Evolutionary conservation across 2,113 vertebrate genomes (phyloP).

Genomic region (Ceratotherium simum): DNA sequence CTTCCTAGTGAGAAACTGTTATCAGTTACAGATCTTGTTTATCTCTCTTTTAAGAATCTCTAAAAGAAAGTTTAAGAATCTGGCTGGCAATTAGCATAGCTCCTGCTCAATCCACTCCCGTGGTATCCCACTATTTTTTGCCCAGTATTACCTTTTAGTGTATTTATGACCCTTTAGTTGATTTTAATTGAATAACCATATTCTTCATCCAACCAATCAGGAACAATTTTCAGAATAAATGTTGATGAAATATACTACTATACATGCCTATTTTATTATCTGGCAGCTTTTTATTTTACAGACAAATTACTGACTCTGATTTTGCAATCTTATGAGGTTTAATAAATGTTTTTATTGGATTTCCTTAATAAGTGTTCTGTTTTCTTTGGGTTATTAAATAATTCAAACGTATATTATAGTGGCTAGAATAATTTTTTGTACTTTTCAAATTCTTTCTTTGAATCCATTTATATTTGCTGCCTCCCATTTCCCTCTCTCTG

Average conservation of each 20-base stretch:
- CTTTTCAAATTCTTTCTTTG: slow-evolving; percentile 22
- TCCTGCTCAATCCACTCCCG: background rate
- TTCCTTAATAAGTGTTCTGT: slow-evolving; percentile 5
- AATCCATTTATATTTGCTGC: background rate
- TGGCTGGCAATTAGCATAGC: background rate
- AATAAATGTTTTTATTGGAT: background rate
- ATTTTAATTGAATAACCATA: slow-evolving; percentile 58
- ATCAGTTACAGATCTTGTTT: background rate
- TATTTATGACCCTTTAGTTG: background rate
- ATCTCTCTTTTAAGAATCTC: background rate
- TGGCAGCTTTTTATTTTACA: background rate
- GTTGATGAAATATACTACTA: background rate
- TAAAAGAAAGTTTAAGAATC: background rate
- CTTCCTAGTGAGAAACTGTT: background rate
- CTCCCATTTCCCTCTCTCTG: background rate
- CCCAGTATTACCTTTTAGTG: background rate
- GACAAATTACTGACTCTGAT: background rate
- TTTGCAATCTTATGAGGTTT: background rate
- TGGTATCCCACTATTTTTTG: background rate
- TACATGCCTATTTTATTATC: background rate
- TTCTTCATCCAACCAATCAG: slow-evolving; percentile 5
- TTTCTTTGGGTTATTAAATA: slow-evolving; percentile 42
- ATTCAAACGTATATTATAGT: background rate
- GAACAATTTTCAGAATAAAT: background rate
- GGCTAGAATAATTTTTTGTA: background rate